Base-by-base conservation (phyloP, 1,140 invertebrate species). In the Cheumatopsyche charites region DNA sequence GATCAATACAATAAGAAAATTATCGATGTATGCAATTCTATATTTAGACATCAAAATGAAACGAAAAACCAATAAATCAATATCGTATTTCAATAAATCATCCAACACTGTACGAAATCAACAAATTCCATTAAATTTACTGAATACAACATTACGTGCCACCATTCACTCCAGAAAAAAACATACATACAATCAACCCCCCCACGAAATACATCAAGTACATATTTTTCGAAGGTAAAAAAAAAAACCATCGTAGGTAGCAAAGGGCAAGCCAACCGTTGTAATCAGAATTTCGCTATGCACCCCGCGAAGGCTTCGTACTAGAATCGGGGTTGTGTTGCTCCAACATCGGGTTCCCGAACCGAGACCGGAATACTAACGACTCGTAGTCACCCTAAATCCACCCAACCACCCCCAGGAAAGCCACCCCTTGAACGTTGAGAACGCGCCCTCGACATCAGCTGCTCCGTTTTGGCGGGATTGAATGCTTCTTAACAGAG, bases 401-500 rank as follows among this genome's bases (percentile, higher is more conserved):
- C 29, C 29, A 36, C 29, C 29, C 29, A n/a, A n/a, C n/a, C n/a
- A n/a, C n/a, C n/a, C n/a, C n/a, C n/a, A n/a, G n/a, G n/a, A n/a
- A n/a, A n/a, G n/a, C n/a, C n/a, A n/a, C n/a, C n/a, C n/a, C n/a
- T n/a, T n/a, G n/a, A n/a, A n/a, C n/a, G n/a, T n/a, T n/a, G n/a
- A n/a, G n/a, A n/a, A 36, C 9, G 29, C 29, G 9, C 4, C 15
- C 42, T 67, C 43, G 42, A 65, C 55, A 47, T 65, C 72, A 43
- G 72, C 43, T 45, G 21, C 43, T 17, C 58, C 47, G 15, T 52
- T 52, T 52, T 52, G 47, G 61, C 66, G 19, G 65, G 72, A 73
- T 73, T 69, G 66, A 69, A 73, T 73, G 72, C 67, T 47, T 55
- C 63, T 63, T 73, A 73, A 73, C 72, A 73, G 47, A 73, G 66